phyloP scores from a whole-genome alignment of 1,140 invertebrate genomes.

The Lordiphosa stackelbergi region DNA sequence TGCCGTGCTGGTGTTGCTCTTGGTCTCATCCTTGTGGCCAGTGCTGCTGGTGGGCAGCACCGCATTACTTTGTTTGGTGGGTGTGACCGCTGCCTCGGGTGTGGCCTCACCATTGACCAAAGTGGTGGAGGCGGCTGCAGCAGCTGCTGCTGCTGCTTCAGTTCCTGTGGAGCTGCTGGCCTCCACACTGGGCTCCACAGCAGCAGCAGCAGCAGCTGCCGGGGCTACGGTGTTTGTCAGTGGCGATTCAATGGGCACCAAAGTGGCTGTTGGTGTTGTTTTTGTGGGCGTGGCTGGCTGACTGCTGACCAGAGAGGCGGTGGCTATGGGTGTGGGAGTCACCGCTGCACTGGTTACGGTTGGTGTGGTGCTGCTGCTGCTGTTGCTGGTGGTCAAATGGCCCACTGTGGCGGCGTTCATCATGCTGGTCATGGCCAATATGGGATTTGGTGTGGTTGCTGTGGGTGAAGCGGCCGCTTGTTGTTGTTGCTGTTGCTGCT shows the following conservation, averaged over 20 bases:
- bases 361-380: conserved; percentile 2
- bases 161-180: conserved; percentile 47
- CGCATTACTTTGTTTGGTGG: conserved; percentile 48
- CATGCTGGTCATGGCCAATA: conserved; percentile 75
- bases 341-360: conserved; percentile 22
- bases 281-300: conserved; percentile 51
- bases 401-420: conserved; percentile 65
- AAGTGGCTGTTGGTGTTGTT: conserved; percentile 60
- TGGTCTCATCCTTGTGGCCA: conserved; percentile 60
- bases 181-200: conserved; percentile 20
- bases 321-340: conserved; percentile 27
- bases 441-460: conserved; percentile 62
- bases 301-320: conserved; percentile 23
- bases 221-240: conserved; percentile 4
- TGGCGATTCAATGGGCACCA: conserved; percentile 75
- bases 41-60: conserved; percentile 50
- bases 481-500: conserved; percentile 29
- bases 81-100: conserved; percentile 53
- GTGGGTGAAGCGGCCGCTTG: conserved; percentile 53
- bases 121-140: conserved; percentile 4
- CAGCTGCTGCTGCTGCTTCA: conserved; percentile 30
- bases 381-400: conserved; percentile 35
- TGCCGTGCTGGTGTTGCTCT: conserved; percentile 43
- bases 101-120: conserved; percentile 4
- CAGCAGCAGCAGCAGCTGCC: conserved; percentile 3